Conservation (phyloP, 2,113 vertebrate species). For the Myotis yumanensis region DNA sequence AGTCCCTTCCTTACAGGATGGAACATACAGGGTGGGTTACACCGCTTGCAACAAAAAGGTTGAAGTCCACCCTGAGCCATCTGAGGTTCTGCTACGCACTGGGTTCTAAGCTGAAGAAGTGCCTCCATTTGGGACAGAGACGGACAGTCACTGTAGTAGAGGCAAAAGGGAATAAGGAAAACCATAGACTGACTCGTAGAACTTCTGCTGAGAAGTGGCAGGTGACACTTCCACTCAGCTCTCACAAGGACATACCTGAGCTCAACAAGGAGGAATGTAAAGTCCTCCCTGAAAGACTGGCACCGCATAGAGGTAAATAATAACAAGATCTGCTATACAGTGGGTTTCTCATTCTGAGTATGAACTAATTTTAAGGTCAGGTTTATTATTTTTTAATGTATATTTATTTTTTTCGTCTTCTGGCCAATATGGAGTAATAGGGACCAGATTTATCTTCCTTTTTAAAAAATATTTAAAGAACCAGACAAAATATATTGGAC, state of each 20-base stretch:
- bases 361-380: background rate
- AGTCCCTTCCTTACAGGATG: background rate
- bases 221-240: background rate
- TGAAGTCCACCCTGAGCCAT: background rate
- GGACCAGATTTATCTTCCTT: background rate
- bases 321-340: background rate
- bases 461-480: background rate
- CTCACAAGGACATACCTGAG: background rate
- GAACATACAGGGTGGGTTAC: background rate
- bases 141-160: background rate
- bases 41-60: background rate
- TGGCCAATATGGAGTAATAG: background rate
- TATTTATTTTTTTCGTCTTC: background rate
- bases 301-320: background rate
- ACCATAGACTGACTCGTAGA: background rate
- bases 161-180: background rate
- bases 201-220: background rate
- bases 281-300: background rate
- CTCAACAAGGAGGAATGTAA: background rate
- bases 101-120: background rate
- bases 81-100: background rate
- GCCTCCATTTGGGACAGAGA: background rate
- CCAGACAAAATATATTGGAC: background rate
- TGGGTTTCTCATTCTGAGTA: background rate
- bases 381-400: background rate